These are phyloP conservation scores for Platorchestia sp. DNA, from an alignment of 1,140 invertebrate species.

Conservation along the genomic window DNA sequence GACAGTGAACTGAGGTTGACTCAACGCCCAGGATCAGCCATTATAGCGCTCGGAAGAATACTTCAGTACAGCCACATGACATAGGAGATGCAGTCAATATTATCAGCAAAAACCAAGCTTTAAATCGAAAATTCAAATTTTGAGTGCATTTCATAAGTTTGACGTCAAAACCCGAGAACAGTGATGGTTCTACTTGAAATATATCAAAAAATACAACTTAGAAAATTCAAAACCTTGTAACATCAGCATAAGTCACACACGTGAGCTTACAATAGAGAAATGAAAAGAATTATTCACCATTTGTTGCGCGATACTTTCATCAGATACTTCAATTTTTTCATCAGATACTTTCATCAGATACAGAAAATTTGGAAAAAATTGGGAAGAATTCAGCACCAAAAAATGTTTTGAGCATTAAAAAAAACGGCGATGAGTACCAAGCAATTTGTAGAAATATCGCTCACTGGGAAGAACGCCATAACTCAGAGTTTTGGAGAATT, in stretches of 20 bases:
- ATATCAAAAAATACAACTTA: background rate
- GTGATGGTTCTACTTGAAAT: background rate
- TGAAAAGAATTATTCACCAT: too few species aligned
- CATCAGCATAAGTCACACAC: too few species aligned
- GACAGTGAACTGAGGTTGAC: background rate
- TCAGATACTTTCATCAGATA: background rate
- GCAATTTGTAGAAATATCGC: background rate
- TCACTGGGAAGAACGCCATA: too few species aligned
- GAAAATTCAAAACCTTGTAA: background rate
- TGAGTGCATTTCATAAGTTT: too few species aligned
- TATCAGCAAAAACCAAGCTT: background rate
- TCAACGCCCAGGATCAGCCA: background rate
- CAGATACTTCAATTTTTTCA: too few species aligned
- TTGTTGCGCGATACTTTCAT: background rate
- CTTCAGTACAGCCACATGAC: background rate
- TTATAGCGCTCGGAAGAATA: background rate
- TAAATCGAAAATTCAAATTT: background rate
- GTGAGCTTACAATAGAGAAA: too few species aligned
- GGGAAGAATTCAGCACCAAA: background rate
- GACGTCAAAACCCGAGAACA: too few species aligned
- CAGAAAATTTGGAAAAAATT: too few species aligned
- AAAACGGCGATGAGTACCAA: background rate
- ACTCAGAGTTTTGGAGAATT: too few species aligned
- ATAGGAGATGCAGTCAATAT: background rate
- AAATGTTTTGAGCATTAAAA: background rate